These are phyloP conservation scores for Eulithis testata DNA, from an alignment of 2,888 invertebrate species.

Conservation along the genomic window DNA sequence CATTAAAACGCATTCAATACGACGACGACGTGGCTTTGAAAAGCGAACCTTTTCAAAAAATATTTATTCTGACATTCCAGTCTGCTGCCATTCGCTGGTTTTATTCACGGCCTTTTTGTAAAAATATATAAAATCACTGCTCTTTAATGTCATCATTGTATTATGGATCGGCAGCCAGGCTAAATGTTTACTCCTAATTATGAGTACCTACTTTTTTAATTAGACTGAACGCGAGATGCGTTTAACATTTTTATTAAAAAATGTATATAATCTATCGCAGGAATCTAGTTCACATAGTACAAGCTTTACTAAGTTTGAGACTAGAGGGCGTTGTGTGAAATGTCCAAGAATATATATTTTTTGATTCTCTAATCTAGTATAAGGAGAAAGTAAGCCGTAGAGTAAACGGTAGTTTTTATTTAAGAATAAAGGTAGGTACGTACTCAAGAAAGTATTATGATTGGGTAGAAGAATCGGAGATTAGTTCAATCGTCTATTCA, in stretches of 20 bases:
- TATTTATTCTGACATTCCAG: conserved; percentile 77
- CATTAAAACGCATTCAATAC: conserved; percentile 85
- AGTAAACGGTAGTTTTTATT: no score
- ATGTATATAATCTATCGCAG: no score
- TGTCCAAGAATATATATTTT: no score
- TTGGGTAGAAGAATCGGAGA: no score
- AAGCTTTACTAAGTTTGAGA: no score
- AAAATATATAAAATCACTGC: conserved; percentile 56
- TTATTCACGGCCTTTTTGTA: conserved; percentile 67
- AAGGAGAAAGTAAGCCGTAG: no score
- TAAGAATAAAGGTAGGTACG: no score
- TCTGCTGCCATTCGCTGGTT: conserved; percentile 61
- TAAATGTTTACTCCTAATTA: conserved; percentile 25
- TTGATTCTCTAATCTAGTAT: no score
- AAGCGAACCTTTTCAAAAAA: conserved; percentile 81
- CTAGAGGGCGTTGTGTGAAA: no score
- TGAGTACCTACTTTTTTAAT: conserved; percentile 26
- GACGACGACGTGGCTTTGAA: conserved; percentile 80
- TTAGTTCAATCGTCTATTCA: no score
- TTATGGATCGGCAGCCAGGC: conserved; percentile 11
- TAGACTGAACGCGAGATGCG: conserved; percentile 20
- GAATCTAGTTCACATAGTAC: no score
- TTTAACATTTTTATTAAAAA: not conserved
- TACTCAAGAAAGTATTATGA: no score
- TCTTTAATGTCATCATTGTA: conserved; percentile 45